Evolutionary conservation across 2,797 vertebrate species (phyloP), one percentile per base, ranked within the genome.

Genomic region (Sternotherus odoratus): DNA sequence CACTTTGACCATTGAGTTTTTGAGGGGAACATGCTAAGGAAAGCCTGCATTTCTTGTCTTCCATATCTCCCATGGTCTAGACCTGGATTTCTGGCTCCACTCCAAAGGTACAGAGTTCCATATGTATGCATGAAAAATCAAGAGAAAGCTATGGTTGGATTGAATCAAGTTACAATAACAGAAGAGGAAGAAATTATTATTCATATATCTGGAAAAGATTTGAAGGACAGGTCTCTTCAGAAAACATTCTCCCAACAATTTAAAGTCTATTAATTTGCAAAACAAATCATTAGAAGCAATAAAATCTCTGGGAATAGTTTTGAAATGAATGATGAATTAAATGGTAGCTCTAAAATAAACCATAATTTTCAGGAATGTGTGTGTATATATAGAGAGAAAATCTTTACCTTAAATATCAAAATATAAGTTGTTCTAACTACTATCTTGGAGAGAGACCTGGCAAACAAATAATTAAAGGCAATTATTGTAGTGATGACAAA

Each of bases 401-500:
- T 12, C 60, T 94, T 89, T 95, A 93, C 88, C 82, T 86, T 93
- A 93, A 95, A 94, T 93, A 56, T 91, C 4, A 88, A 92, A 96
- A 91, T 96, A 39, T 9, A 92, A 90, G 51, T 86, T 4, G 1
- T 84, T 92, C 66, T 92, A 91, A 91, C 86, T 91, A 92, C 46
- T 16, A 39, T 69, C 69, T 79, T 93, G 77, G 83, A 75, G 79
- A 75, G 79, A 91, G 74, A 50, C 74, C 91, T 91, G 82, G 78
- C 88, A 94, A 91, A 89, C 79, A 95, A 92, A 95, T 88, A 91
- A 96, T 91, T 96, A 93, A 94, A 92, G 79, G 36, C 60, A 91
- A 26, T 95, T 92, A 74, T 53, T 87, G 79, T 57, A 88, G 82
- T 83, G 92, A 94, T 85, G 94, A 89, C 93, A 93, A 2, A 54